Base-by-base conservation (phyloP, 2,797 vertebrate species). In the Antrozous pallidus region DNA sequence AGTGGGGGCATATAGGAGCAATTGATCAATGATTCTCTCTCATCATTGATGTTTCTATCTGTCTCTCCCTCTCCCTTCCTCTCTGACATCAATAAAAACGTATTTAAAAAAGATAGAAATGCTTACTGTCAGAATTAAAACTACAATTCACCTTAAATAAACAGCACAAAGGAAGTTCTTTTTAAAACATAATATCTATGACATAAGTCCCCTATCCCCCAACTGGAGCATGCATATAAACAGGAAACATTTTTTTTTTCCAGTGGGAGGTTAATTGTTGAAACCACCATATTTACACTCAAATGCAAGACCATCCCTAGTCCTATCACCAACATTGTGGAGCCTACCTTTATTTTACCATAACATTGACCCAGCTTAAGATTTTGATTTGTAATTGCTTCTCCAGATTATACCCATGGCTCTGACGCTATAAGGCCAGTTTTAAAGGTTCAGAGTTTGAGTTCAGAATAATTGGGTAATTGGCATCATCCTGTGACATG, bases 331-430 rank as follows among this genome's bases (percentile, higher is more conserved):
- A 67, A 51, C 71, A 88, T 88, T 95, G 81, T 63, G 45, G 54
- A 89, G 54, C 73, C 42, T 74, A 54, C 65, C 65, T 95, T 92
- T 87, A 33, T 90, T 95, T 96, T 78, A 92, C 58, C 61, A 24
- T 74, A 84, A 91, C 84, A 83, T 97, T 97, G 94, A 97, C 88
- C 79, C 36, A 70, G 94, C 86, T 96, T 97, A 97, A 96, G 95
- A 96, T 97, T 93, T 47, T 2, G 95, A 93, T 97, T 97, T 97
- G 95, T 98, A 97, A 98, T 98, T 97, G 92, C 97, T 98, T 98
- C 96, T 97, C 93, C 94, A 98, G 97, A 97, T 96, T 51, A 0
- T 94, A 89, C 95, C 10, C 94, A 28, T n/a, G 56, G 70, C 97
- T 97, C 81, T 94, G 94, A 92, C 97, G 84, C 85, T 95, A 96